These are phyloP conservation scores for Frankliniella intonsa DNA, from an alignment of 2,888 invertebrate species.

Conservation along the genomic window DNA sequence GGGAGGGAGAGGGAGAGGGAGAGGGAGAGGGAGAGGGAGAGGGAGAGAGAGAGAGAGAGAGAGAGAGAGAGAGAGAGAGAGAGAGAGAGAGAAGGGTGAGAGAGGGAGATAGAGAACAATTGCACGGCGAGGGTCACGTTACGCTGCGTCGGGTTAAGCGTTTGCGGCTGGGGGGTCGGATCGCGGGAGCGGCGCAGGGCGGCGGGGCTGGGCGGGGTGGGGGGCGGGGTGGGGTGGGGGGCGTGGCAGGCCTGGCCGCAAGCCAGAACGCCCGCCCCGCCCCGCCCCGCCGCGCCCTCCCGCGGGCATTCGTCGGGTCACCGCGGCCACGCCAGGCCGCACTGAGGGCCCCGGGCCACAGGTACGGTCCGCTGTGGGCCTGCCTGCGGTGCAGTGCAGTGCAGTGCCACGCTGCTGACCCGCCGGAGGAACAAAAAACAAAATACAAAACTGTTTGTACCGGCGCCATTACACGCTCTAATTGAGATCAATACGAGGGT, in stretches of 20 bases:
- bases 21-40: neutral
- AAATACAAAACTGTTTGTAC: too few species aligned
- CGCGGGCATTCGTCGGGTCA: too few species aligned
- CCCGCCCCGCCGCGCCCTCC: too few species aligned
- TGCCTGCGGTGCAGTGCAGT: neutral
- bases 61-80: neutral
- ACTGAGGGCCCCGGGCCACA: neutral
- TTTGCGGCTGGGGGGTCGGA: neutral
- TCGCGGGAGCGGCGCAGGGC: neutral
- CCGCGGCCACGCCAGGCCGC: neutral
- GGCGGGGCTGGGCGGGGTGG: neutral
- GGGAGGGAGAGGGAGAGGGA: neutral
- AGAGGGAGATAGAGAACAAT: too few species aligned
- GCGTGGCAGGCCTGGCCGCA: neutral
- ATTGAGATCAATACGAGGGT: too few species aligned
- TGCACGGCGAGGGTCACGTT: neutral
- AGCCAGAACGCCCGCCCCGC: neutral
- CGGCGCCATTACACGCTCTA: too few species aligned
- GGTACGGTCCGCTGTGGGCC: neutral
- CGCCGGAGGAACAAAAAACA: neutral
- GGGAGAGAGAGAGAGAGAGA: neutral
- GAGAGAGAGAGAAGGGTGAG: neutral
- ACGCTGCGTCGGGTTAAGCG: neutral
- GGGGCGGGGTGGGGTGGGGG: neutral
- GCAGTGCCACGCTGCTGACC: neutral